Evolutionary conservation across 2,113 vertebrate species (phyloP).

Genomic region (Dicrurus megarhynchus): DNA sequence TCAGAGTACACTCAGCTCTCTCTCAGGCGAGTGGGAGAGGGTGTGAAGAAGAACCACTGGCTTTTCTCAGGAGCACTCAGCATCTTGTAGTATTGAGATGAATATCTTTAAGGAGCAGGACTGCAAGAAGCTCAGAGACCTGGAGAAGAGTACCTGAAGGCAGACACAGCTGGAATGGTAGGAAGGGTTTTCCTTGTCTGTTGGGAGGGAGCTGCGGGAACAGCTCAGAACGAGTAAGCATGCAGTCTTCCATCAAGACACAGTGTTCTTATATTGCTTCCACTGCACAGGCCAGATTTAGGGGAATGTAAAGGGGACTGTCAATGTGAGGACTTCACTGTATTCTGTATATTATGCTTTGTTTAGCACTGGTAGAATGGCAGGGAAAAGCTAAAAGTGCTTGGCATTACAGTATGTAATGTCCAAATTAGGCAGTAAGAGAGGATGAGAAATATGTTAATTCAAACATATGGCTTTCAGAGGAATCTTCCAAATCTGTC

Average conservation of each 20-base stretch:
- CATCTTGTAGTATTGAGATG: constrained; percentile 3
- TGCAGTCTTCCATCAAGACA: neutral
- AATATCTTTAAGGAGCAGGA: neutral
- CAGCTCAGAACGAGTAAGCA: neutral
- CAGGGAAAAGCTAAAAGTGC: neutral
- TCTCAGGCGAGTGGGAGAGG: neutral
- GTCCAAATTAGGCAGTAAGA: neutral
- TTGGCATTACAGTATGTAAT: neutral
- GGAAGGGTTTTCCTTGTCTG: constrained; percentile 19
- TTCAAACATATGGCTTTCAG: neutral
- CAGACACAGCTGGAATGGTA: constrained; percentile 35
- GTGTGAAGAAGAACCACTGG: neutral
- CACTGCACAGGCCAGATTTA: neutral
- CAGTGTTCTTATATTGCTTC: neutral
- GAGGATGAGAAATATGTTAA: neutral
- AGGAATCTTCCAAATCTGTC: neutral
- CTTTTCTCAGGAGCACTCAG: constrained; percentile 15
- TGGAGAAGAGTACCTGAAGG: constrained; percentile 13
- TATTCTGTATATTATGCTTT: neutral
- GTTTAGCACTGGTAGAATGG: neutral
- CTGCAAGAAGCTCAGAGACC: neutral
- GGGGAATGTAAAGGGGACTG: neutral
- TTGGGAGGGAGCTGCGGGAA: neutral
- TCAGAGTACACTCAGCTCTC: neutral
- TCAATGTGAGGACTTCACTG: neutral